Evolutionary conservation across 2,113 vertebrate species (phyloP).

Genomic region (Sinosuthora webbiana): DNA sequence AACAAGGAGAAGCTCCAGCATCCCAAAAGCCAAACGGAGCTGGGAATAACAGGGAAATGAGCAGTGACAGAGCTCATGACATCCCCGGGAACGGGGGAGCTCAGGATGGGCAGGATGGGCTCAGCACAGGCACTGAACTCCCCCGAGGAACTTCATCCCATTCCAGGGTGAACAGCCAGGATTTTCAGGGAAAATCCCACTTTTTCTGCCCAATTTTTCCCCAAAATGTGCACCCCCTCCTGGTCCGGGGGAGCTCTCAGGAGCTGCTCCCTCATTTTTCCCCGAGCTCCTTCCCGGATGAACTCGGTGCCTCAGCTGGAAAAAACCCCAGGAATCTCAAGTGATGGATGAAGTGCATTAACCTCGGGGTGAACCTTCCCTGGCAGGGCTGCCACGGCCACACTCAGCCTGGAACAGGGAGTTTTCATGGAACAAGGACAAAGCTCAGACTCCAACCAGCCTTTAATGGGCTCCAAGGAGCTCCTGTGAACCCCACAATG

Average conservation of each 20-base stretch:
- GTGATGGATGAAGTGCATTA: not conserved
- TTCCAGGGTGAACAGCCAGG: not conserved
- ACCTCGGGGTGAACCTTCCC: not conserved
- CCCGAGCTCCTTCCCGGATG: not conserved
- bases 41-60: not conserved
- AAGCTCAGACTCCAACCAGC: not conserved
- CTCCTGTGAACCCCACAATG: not conserved
- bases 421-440: not conserved
- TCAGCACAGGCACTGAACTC: not conserved
- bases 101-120: not conserved
- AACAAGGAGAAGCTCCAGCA: not conserved
- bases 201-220: not conserved
- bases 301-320: fast-evolving
- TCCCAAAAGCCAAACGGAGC: not conserved
- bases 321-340: not conserved
- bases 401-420: not conserved
- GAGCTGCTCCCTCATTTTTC: not conserved
- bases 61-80: not conserved
- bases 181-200: not conserved
- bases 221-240: not conserved
- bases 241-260: fast-evolving
- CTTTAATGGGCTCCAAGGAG: constrained; percentile 12
- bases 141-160: not conserved
- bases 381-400: not conserved
- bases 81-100: fast-evolving